phyloP scores from a whole-genome alignment of 2,888 invertebrate species.

The Eretmocerus hayati region DNA sequence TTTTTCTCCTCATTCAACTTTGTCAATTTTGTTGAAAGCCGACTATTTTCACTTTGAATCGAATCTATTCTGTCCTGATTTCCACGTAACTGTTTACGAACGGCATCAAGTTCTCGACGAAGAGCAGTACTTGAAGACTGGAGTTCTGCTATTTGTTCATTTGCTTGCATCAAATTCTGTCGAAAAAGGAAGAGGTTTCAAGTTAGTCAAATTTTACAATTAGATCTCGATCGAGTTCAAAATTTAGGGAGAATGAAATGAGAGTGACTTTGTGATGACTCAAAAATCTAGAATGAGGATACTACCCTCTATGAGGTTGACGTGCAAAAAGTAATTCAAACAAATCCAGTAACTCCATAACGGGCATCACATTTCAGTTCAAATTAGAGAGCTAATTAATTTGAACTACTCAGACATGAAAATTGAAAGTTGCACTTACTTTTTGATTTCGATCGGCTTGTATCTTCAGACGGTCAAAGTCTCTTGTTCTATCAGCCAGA shows the following conservation, averaged over 20 bases:
- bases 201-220: too few species aligned
- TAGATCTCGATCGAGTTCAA: background rate
- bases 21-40: slow-evolving; percentile 27
- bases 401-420: too few species aligned
- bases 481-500: slow-evolving; percentile 34
- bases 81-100: slow-evolving; percentile 35
- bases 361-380: too few species aligned
- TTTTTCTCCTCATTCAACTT: slow-evolving; percentile 39
- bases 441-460: slow-evolving; percentile 44
- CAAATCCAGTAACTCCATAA: too few species aligned
- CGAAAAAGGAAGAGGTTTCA: too few species aligned
- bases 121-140: slow-evolving; percentile 37
- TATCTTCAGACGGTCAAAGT: slow-evolving; percentile 37
- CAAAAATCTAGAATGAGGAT: background rate
- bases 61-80: slow-evolving; percentile 38
- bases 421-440: slow-evolving; percentile 21
- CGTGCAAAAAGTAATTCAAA: too few species aligned
- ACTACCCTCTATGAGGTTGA: too few species aligned
- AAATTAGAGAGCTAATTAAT: too few species aligned
- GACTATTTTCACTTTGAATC: slow-evolving; percentile 36
- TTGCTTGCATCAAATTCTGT: slow-evolving; percentile 39
- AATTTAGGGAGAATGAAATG: too few species aligned
- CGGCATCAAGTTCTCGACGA: slow-evolving; percentile 40
- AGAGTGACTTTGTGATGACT: too few species aligned
- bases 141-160: slow-evolving; percentile 42